phyloP scores from a whole-genome alignment of 2,113 vertebrate genomes.

The Rhynchomys soricoides region DNA sequence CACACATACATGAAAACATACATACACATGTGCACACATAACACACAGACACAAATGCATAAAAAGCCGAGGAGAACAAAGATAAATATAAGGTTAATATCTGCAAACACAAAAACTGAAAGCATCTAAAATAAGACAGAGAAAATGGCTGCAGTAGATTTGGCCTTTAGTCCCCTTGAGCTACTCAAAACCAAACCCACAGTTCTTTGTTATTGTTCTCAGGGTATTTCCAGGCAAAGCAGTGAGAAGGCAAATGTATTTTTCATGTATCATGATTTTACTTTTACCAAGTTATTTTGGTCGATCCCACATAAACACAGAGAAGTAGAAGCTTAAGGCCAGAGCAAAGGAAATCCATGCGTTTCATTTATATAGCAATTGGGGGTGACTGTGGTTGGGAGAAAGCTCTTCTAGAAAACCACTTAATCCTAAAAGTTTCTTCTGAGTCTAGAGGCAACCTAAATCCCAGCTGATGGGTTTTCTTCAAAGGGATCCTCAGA shows the following conservation, averaged over 20 bases:
- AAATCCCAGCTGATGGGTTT: neutral
- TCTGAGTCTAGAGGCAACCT: slow-evolving; percentile 31
- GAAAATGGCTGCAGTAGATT: neutral
- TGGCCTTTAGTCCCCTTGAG: neutral
- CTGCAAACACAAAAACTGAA: neutral
- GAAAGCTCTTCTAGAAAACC: slow-evolving; percentile 68
- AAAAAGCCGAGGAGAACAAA: neutral
- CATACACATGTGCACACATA: neutral
- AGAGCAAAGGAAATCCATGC: slow-evolving; percentile 64
- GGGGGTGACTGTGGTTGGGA: slow-evolving; percentile 68
- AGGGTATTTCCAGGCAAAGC: slow-evolving; percentile 17
- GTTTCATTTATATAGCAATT: slow-evolving; percentile 43
- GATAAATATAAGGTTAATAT: neutral
- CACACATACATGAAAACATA: neutral
- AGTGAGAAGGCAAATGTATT: neutral
- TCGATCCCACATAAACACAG: slow-evolving; percentile 56
- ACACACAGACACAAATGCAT: neutral
- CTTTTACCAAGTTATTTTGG: slow-evolving; percentile 48
- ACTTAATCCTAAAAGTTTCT: slow-evolving; percentile 56
- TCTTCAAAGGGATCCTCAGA: neutral
- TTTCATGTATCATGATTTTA: neutral
- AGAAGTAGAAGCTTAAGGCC: slow-evolving; percentile 36
- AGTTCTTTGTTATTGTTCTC: neutral
- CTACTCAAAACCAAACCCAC: neutral
- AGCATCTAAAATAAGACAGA: neutral